Base-by-base conservation (phyloP, 2,888 invertebrate genomes). In the Gandaritis pyraliata region DNA sequence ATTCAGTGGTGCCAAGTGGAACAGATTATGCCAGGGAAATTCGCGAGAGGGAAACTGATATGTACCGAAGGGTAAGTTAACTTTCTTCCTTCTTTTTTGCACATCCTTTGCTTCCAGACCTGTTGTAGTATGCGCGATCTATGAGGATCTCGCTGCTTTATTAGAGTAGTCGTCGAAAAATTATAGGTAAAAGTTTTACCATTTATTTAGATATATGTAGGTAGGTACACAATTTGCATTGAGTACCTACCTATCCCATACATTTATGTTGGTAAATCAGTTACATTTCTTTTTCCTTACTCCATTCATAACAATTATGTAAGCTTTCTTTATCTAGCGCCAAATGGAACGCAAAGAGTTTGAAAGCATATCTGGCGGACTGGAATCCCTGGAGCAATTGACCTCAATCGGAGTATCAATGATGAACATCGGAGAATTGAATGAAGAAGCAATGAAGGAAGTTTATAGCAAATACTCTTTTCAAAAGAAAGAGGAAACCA, bases 381-480 rank as follows among this genome's bases (percentile, higher is more conserved):
- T 91, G 54, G 86, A 91, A 60, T 90, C 91, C 0, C 45, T 90
- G 59, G 92, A 91, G 66, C 80, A 82, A 0, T 62, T 91, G 16
- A 85, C 91, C 12, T 72, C 77, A 12, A 73, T 70, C 56, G 84
- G 80, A 2, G 65, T 74, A 0, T 84, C 87, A 0, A 60, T 76
- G 8, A 76, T 70, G 12, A 86, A 86, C 57, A 68, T 87, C 51
- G 78, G 73, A 10, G 81, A 85, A 48, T 73, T 92, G 0, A 82
- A 83, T 0, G 86, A 88, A 29, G 88, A 89, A 70, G 88, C 88
- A 12, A 86, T 90, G 87, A 85, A 77, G 0, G 82, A 86, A 69
- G 85, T 90, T 0, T 92, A 92, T 68, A 87, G 71, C 53, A 92
- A 90, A 68, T 92, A 92, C 67, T 85, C 88, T 2, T 89, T 91